phyloP scores from a whole-genome alignment of 2,797 vertebrate species.

The Enteromius viviparus region DNA sequence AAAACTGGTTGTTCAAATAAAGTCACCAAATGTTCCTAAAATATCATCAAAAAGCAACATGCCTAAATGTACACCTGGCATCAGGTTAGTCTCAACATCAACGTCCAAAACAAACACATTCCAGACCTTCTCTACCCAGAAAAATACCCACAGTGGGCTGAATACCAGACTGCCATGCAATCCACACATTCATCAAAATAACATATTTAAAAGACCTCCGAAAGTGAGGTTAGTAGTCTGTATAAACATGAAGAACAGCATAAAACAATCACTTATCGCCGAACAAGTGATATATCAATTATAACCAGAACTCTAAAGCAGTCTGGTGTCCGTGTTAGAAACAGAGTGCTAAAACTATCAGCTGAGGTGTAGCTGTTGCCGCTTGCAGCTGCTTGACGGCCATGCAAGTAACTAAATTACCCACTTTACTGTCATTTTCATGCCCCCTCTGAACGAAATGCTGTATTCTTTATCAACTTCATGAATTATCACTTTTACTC shows the following conservation, averaged over 20 bases:
- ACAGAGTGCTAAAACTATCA: conserved; percentile 44
- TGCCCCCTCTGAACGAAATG: conserved; percentile 37
- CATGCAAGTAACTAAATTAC: conserved; percentile 54
- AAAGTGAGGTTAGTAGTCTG: conserved; percentile 21
- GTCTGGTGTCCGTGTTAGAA: conserved; percentile 22
- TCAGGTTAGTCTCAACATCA: conserved; percentile 25
- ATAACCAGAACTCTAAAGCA: conserved; percentile 22
- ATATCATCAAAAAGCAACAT: conserved; percentile 33
- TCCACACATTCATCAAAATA: conserved; percentile 34
- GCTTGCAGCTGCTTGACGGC: conserved; percentile 44
- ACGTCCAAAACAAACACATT: conserved; percentile 40
- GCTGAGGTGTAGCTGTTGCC: conserved; percentile 44
- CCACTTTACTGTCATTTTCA: conserved; percentile 54
- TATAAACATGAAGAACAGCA: conserved; percentile 11
- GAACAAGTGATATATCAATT: conserved; percentile 21
- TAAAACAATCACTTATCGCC: conserved; percentile 12
- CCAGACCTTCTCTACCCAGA: conserved; percentile 17
- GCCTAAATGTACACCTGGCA: conserved; percentile 15
- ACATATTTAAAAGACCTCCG: not conserved
- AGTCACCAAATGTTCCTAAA: conserved; percentile 16
- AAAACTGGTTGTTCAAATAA: conserved; percentile 22
- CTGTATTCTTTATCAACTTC: conserved; percentile 41
- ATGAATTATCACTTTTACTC: conserved; percentile 37
- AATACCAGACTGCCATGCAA: conserved; percentile 32
- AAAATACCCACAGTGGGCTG: conserved; percentile 29